Evolutionary conservation across 2,888 invertebrate genomes (phyloP).

Genomic region (Amphipyra tragopoginis): DNA sequence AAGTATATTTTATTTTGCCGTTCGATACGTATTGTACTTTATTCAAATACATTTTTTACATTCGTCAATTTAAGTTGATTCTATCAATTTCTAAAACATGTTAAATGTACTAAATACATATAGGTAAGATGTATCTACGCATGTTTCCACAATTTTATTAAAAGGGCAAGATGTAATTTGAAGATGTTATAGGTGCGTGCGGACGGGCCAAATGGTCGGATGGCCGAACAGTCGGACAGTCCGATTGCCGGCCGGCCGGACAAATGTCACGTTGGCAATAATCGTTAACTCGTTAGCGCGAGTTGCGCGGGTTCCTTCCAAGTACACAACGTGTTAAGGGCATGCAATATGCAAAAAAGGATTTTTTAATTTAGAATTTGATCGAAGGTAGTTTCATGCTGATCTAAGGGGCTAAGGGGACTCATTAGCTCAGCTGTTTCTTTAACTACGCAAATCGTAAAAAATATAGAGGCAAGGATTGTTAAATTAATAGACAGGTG

Average conservation of each 20-base stretch:
- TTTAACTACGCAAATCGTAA: no score
- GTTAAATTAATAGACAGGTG: no score
- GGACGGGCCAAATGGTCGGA: neutral
- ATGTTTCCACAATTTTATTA: neutral
- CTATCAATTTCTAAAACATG: neutral
- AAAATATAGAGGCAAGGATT: no score
- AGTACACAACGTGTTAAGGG: slow-evolving; percentile 24
- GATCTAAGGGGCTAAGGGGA: no score
- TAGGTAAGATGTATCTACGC: no score
- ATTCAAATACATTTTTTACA: no score
- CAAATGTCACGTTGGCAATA: slow-evolving; percentile 46
- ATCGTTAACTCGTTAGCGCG: slow-evolving; percentile 39
- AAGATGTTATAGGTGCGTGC: neutral
- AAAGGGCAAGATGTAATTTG: neutral
- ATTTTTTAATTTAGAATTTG: no score
- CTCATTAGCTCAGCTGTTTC: no score
- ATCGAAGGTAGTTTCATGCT: no score
- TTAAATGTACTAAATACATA: slow-evolving; percentile 2
- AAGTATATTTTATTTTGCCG: no score
- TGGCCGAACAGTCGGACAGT: neutral
- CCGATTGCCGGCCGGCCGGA: slow-evolving; percentile 8
- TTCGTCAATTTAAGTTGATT: neutral
- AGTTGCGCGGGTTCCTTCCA: slow-evolving; percentile 17
- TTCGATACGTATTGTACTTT: no score
- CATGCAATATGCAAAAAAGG: neutral